Conservation (phyloP, 2,888 invertebrate genomes). For the Ichneumoninae sp. region DNA sequence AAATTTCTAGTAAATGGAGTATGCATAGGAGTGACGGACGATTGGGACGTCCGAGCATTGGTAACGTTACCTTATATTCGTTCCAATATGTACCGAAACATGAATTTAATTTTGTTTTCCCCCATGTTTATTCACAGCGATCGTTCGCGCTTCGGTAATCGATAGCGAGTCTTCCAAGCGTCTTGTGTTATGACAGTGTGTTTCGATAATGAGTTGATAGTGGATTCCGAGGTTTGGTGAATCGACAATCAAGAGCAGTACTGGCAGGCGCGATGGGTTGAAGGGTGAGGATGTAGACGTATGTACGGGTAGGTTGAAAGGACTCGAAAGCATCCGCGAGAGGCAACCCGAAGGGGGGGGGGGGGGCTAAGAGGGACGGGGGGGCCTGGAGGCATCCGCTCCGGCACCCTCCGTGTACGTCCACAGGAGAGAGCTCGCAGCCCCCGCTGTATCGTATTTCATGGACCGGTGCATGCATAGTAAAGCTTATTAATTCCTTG, state of each 20-base stretch:
- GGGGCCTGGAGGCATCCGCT: constrained; percentile 75
- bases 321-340: constrained; percentile 48
- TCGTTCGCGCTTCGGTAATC: neutral
- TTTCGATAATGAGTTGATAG: neutral
- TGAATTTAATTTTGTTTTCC: neutral
- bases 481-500: constrained; percentile 83
- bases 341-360: constrained; percentile 30
- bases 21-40: too few species aligned
- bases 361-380: constrained; percentile 12
- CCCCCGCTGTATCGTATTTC: constrained; percentile 80
- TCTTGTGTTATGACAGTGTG: neutral
- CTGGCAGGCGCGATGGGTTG: constrained; percentile 2
- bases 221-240: constrained; percentile 23
- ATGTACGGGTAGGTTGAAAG: constrained; percentile 43
- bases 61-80: too few species aligned
- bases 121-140: constrained; percentile 14
- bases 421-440: constrained; percentile 54
- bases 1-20: too few species aligned
- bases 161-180: neutral
- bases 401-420: constrained; percentile 17
- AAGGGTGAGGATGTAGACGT: constrained; percentile 39
- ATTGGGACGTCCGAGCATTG: too few species aligned
- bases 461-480: constrained; percentile 81
- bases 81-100: neutral
- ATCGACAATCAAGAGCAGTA: constrained; percentile 45